These are phyloP conservation scores for Mastigias papua DNA, from an alignment of 30 jellyfish, hydroid and myxozoan genomes.

Conservation along the genomic window DNA sequence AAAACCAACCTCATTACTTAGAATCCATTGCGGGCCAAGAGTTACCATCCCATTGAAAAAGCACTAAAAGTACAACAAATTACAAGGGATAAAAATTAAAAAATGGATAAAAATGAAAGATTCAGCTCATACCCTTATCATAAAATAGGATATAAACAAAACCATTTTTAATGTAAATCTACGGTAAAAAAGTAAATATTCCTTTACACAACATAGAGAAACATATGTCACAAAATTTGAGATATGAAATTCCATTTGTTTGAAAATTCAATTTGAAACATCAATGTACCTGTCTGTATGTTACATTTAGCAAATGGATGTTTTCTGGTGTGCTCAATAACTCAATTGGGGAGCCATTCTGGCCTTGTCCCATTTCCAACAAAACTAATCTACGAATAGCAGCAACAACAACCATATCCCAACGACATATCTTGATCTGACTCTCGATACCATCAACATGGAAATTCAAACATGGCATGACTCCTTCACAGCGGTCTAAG, in stretches of 20 bases:
- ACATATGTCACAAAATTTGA: too few relatives aligned
- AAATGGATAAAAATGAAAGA: too few relatives aligned
- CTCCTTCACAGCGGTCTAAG: slow-evolving; percentile 44
- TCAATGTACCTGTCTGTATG: slow-evolving; percentile 76
- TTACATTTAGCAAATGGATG: slow-evolving; percentile 72
- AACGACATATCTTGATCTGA: slow-evolving; percentile 80
- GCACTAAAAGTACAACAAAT: slow-evolving; percentile 65
- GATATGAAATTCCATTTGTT: too few relatives aligned
- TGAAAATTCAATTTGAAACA: too few relatives aligned
- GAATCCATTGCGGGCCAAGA: slow-evolving; percentile 79
- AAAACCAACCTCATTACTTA: slow-evolving; percentile 68
- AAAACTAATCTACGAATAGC: slow-evolving; percentile 79
- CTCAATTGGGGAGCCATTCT: slow-evolving; percentile 82
- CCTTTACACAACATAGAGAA: too few relatives aligned
- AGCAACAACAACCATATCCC: slow-evolving; percentile 94
- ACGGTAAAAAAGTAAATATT: too few relatives aligned
- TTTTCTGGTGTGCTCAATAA: slow-evolving; percentile 91
- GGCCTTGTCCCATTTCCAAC: slow-evolving; percentile 84
- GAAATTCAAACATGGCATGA: slow-evolving; percentile 75
- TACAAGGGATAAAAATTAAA: too few relatives aligned
- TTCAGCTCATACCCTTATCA: too few relatives aligned
- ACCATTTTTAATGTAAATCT: too few relatives aligned
- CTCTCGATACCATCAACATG: slow-evolving; percentile 74
- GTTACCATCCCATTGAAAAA: slow-evolving; percentile 79
- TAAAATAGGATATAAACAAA: too few relatives aligned